Base-by-base conservation (phyloP, 1,140 invertebrate genomes). In the Lamellibrachia luymesi region DNA sequence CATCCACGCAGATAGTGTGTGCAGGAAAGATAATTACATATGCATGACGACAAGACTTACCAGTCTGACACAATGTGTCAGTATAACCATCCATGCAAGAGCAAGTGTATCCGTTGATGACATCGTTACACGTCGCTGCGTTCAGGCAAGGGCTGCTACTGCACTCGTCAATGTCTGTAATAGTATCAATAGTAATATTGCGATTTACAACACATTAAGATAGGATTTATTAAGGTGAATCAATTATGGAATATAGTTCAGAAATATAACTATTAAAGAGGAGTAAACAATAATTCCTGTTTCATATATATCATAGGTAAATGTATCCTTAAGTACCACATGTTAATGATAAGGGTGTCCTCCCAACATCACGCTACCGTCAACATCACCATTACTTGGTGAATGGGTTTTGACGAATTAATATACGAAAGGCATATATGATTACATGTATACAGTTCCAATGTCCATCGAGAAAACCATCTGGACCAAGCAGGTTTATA, bases 51-150 rank as follows among this genome's bases (percentile, higher is more conserved):
- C 17, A 80, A 80, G 8, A 80, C 64, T 0, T 80, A 80, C 64
- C 64, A 80, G 64, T 80, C 25, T 80, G 64, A 80, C 64, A 80
- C 13, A 80, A 80, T 10, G 64, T 80, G 27, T 92, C 94, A 27
- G 91, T 98, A 96, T 98, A 99, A 2, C 98, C 98, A 0, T 98
- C 97, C 2, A 98, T 98, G 96, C 98, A 99, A 90, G 97, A 97
- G 96, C 99, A 99, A 10, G 97, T 98, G 96, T 99, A 99, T n/a
- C 97, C 97, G 96, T 98, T 98, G 92, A 99, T 97, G 1, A 98
- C 98, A 96, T 99, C 98, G 27, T 91, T 50, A 80, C 93, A 93
- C 22, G 51, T 52, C 27, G 52, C 92, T 17, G 90, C 92, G 89
- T 95, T 94, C 64, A 91, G 50, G 92, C 95, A 95, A 51, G 94